Base-by-base conservation (phyloP, 2,797 vertebrate genomes). In the Rhadinocentrus ornatus region DNA sequence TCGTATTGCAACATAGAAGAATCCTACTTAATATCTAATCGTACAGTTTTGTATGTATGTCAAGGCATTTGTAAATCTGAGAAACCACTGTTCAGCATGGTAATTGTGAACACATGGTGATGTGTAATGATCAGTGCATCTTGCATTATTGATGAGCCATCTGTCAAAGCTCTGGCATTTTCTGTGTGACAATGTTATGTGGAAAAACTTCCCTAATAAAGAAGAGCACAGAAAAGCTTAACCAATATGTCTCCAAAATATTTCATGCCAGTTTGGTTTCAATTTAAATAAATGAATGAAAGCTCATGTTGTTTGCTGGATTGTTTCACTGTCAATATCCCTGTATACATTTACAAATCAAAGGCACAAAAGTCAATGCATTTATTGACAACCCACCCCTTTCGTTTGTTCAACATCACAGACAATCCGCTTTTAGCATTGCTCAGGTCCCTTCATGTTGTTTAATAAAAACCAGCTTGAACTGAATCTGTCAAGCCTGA, bases 121-220 rank as follows among this genome's bases (percentile, higher is more conserved):
- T 75, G 81, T 89, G 82, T 83, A 87, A 90, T 85, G 86, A 91
- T 90, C 75, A 85, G 80, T 72, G 58, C 15, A 4, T 75, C 58
- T 53, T 92, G 83, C 80, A 91, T 93, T 92, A 94, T 92, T 86
- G 77, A 94, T 93, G 83, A 90, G 62, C 87, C 89, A 91, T 91
- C 89, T 93, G 91, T 90, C 83, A 79, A 62, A 73, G 74, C 71
- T 37, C 29, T 59, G 74, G 63, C 77, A 71, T 75, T 68, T 78
- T 78, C 72, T 83, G 66, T 70, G 12, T 31, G 69, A 60, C 56
- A 69, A 63, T 66, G 60, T 71, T 73, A 69, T 62, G 55, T 56
- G 34, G 74, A 63, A 63, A 66, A 69, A 35, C 31, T 69, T 69
- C 37, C 50, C 73, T 71, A 62, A 64, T 52, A 20, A 2, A 58